Base-by-base conservation (phyloP, 2,797 vertebrate genomes). In the Scleropages formosus region DNA sequence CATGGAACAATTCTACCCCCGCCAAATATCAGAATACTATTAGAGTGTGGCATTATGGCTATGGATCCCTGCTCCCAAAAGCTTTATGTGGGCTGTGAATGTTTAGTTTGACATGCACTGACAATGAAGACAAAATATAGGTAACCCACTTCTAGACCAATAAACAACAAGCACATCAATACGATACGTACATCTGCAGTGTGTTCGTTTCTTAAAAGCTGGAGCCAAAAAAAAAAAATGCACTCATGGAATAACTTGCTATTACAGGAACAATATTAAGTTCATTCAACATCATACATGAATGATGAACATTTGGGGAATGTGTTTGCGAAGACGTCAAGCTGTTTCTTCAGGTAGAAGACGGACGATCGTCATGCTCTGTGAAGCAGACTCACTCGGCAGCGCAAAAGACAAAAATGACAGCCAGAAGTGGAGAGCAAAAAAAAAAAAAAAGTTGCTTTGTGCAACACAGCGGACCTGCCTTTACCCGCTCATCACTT, bases 391-490 rank as follows among this genome's bases (percentile, higher is more conserved):
- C 24, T 49, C 20, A 27, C 26, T 16, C 26, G 26, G 20, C 46
- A 44, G 44, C 22, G 47, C 9, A 4, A 60, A 22, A 20, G 77
- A 62, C 78, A 76, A 78, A 22, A 6, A 20, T 22, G n/a, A 67
- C 68, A 49, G 44, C 61, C 44, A 39, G 60, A 11, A 46, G 39
- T 46, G 51, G 22, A 66, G 31, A 27, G 58, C 63, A n/a, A 15
- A 67, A 71, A 77, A 75, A 22, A 47, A n/a, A 15, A 67, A 71
- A 77, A 75, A 22, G 47, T 68, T 24, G 22, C 11, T 73, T 58
- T 72, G 16, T 73, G 82, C 80, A 82, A 82, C 69, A 7, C 16
- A 74, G 81, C 82, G 79, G 27, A 66, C 56, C 26, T 31, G 51
- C 60, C 78, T 78, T 73, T 75, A 44, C 78, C 78, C 78, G 74